Conservation (phyloP, 1,140 invertebrate genomes). For the Brachionus paranguensis region DNA sequence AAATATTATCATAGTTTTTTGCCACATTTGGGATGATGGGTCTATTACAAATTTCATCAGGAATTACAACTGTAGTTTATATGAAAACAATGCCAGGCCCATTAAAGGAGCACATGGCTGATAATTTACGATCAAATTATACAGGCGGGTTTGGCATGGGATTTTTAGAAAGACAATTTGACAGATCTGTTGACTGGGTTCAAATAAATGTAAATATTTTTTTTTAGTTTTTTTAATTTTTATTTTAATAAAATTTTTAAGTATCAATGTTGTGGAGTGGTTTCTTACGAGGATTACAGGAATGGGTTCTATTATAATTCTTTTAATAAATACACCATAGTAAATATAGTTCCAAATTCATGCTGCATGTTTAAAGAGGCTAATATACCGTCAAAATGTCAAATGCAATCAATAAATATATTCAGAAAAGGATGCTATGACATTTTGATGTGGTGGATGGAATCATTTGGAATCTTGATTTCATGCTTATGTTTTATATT, state of each 20-base stretch:
- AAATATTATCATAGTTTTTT: neutral
- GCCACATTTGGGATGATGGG: constrained; percentile 14
- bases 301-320: constrained; percentile 39
- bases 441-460: constrained; percentile 39
- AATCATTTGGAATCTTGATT: constrained; percentile 22
- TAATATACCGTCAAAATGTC: constrained; percentile 9
- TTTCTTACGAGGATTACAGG: constrained; percentile 28
- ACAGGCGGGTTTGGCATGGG: constrained; percentile 31
- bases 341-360: constrained; percentile 27
- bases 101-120: constrained; percentile 31
- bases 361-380: constrained; percentile 28
- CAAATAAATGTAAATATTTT: constrained; percentile 27
- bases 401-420: constrained; percentile 40
- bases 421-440: constrained; percentile 36
- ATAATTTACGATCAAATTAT: constrained; percentile 37
- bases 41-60: neutral
- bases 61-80: neutral
- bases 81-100: constrained; percentile 30
- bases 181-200: constrained; percentile 38
- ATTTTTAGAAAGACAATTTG: constrained; percentile 32
- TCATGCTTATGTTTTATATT: constrained; percentile 5
- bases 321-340: constrained; percentile 38
- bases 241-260: neutral
- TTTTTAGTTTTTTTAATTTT: neutral
- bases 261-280: constrained; percentile 35